Evolutionary conservation across 92 coral and sea anemone species (phyloP).

Genomic region (Plumapathes pennacea): DNA sequence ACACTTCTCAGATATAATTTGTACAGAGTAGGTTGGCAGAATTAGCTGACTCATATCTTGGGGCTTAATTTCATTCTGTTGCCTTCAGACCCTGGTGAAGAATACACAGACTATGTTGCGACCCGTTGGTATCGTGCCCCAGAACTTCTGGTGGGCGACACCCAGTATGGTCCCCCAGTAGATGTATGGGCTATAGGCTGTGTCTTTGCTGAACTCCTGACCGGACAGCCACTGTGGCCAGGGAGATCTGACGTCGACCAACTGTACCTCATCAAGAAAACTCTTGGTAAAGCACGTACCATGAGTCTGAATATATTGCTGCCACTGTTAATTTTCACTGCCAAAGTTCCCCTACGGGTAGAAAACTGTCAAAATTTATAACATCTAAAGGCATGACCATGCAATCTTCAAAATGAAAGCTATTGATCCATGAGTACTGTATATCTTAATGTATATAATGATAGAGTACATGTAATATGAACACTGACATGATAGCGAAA

Average conservation of each 20-base stretch:
- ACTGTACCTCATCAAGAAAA: slow-evolving; percentile 81
- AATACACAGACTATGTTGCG: slow-evolving; percentile 97
- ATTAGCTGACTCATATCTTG: too few species aligned
- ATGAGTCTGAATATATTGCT: too few species aligned
- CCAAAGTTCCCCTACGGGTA: background rate
- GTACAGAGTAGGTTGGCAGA: too few species aligned
- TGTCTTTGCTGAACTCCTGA: slow-evolving; percentile 88
- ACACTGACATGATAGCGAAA: background rate
- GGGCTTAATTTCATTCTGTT: too few species aligned
- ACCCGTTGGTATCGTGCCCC: slow-evolving; percentile 99
- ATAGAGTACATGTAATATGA: too few species aligned
- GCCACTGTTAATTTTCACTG: background rate
- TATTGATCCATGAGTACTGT: too few species aligned
- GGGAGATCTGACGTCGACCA: slow-evolving; percentile 97
- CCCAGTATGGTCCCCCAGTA: slow-evolving; percentile 86
- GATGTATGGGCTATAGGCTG: slow-evolving; percentile 99
- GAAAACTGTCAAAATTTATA: background rate
- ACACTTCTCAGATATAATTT: background rate
- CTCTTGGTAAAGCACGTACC: slow-evolving; percentile 66
- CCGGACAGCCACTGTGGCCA: slow-evolving; percentile 96
- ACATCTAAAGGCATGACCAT: too few species aligned
- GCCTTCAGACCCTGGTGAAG: slow-evolving; percentile 82
- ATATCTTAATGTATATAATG: background rate
- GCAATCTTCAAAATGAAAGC: too few species aligned
- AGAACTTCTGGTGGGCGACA: slow-evolving; percentile 91